Percentiles rank a stretch among this genome's conserved stretches.
Evolutionary conservation across 1,140 invertebrate genomes (phyloP).

Genomic region (Lordiphosa collinella): DNA sequence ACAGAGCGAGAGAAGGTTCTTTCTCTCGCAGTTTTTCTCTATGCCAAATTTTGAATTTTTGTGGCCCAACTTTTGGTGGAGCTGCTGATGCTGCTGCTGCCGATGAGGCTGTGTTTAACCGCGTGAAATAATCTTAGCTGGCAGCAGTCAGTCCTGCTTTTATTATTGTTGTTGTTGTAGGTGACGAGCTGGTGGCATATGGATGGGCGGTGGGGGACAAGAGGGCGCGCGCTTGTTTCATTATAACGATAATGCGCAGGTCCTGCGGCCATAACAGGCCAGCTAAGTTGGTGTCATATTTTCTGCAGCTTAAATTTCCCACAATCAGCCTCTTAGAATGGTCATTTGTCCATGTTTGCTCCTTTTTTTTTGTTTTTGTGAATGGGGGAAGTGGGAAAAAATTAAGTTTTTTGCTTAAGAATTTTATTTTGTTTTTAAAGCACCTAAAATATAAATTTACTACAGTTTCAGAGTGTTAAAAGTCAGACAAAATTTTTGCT

Average conservation of each 20-base stretch:
- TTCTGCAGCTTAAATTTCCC: slow-evolving; percentile 74
- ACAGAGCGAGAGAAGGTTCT: slow-evolving; percentile 19
- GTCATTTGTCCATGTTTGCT: slow-evolving; percentile 38
- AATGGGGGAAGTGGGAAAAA: no score
- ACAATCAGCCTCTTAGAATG: slow-evolving; percentile 17
- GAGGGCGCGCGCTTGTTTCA: slow-evolving; percentile 38
- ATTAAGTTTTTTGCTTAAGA: no score
- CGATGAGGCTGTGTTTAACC: slow-evolving; percentile 64
- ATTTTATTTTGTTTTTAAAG: no score
- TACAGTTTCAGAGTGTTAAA: no score
- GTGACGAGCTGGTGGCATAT: neutral
- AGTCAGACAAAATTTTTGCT: no score
- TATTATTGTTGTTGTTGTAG: slow-evolving; percentile 16
- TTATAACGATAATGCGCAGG: slow-evolving; percentile 71
- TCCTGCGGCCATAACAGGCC: slow-evolving; percentile 42
- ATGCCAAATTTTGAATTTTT: slow-evolving; percentile 49
- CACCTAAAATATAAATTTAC: no score
- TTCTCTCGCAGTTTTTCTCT: slow-evolving; percentile 3
- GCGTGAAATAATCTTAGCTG: slow-evolving; percentile 76
- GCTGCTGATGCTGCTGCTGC: slow-evolving; percentile 21
- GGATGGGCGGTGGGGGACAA: neutral
- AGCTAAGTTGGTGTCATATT: slow-evolving; percentile 68
- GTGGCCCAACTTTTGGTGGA: slow-evolving; percentile 20
- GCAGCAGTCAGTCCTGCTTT: slow-evolving; percentile 45
- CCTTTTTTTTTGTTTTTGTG: no score